A percentile compares a stretch with the other conserved stretches of the same genome.
These are phyloP conservation scores for Oxyteleia sp. DNA, from an alignment of 2,888 invertebrate species.

Conservation along the genomic window DNA sequence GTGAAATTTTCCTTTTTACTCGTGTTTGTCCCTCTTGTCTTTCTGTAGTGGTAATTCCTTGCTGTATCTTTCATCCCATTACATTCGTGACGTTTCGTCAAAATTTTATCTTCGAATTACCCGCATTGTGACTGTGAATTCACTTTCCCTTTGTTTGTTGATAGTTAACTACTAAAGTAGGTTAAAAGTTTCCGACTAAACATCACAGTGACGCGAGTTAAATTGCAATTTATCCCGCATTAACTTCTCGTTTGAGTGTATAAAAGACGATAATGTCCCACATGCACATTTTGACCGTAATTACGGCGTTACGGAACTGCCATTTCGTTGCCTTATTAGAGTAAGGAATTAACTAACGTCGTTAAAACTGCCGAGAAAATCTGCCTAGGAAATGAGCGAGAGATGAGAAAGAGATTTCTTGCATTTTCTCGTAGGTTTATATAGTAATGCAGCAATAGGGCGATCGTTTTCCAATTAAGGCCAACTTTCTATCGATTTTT, in stretches of 20 bases:
- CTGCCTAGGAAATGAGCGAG: constrained; percentile 26
- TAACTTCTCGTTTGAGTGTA: constrained; percentile 40
- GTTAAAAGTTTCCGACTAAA: constrained; percentile 48
- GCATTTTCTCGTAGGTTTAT: constrained; percentile 1
- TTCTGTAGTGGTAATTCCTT: neutral
- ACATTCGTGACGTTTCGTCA: neutral
- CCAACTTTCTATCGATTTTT: constrained; percentile 48
- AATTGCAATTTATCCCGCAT: constrained; percentile 45
- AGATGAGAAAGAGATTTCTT: constrained; percentile 21
- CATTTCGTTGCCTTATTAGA: constrained; percentile 43
- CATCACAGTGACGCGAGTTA: constrained; percentile 27
- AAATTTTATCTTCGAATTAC: constrained; percentile 41
- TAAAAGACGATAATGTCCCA: constrained; percentile 39
- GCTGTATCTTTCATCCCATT: neutral
- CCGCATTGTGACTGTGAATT: constrained; percentile 25
- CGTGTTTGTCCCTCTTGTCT: neutral
- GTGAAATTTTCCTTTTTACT: no score
- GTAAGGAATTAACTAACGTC: constrained; percentile 39
- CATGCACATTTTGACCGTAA: constrained; percentile 46
- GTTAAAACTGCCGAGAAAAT: constrained; percentile 36
- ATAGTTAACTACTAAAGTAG: constrained; percentile 41
- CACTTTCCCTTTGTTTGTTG: constrained; percentile 26
- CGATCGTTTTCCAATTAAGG: constrained; percentile 60
- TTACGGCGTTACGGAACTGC: constrained; percentile 37
- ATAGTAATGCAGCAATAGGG: constrained; percentile 11